phyloP scores from a whole-genome alignment of 2,797 vertebrate species.

The Cossypha niveicapilla region DNA sequence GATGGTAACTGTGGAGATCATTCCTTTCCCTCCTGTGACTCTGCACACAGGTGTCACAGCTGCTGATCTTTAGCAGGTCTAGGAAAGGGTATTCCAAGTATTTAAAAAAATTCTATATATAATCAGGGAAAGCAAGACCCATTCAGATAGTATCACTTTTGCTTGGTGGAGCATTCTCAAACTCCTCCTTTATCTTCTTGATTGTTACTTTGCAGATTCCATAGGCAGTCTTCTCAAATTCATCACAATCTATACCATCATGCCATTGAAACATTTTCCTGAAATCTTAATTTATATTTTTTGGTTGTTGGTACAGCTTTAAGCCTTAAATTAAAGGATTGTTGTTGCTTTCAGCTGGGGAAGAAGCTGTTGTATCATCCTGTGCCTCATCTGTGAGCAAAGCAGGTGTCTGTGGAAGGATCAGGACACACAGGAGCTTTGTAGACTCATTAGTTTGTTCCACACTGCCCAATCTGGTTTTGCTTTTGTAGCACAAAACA shows the following conservation, averaged over 20 bases:
- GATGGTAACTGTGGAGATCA: rapidly evolving
- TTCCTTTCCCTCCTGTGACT: neutral
- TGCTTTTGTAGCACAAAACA: neutral
- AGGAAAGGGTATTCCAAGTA: neutral
- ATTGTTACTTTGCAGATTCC: neutral
- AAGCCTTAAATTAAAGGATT: neutral
- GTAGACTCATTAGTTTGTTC: neutral
- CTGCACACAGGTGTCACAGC: neutral
- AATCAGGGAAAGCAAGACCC: neutral
- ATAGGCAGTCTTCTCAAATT: neutral
- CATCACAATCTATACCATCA: neutral
- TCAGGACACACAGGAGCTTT: neutral
- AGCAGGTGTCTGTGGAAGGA: neutral
- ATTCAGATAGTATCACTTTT: neutral
- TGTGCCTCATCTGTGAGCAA: neutral
- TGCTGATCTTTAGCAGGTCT: neutral
- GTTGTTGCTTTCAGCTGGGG: neutral
- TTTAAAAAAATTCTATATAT: neutral
- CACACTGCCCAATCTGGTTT: neutral
- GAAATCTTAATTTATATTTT: neutral
- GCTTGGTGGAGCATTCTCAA: neutral
- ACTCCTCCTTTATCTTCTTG: neutral
- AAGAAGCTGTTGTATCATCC: neutral
- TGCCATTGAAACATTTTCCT: neutral
- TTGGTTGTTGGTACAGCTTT: neutral